phyloP scores from a whole-genome alignment of 2,113 vertebrate genomes.

The Hippolais icterina region DNA sequence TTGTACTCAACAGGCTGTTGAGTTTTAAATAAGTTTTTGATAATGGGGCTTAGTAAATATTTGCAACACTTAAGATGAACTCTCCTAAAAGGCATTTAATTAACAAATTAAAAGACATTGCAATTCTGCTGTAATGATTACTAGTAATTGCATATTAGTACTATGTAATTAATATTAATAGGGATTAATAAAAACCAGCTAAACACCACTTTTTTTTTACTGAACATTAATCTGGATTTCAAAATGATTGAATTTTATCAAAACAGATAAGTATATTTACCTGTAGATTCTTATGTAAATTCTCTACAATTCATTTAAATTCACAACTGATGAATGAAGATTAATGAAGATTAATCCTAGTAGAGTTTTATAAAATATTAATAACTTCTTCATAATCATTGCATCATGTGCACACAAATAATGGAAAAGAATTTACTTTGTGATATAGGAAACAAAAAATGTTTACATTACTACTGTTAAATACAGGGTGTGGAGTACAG shows the following conservation, averaged over 20 bases:
- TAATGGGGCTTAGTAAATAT: slow-evolving; percentile 18
- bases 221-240: background rate
- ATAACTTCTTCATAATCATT: background rate
- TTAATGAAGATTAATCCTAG: background rate
- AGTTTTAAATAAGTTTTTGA: background rate
- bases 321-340: background rate
- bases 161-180: slow-evolving; percentile 27
- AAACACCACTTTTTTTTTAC: background rate
- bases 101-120: slow-evolving; percentile 52
- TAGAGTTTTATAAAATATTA: background rate
- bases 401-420: background rate
- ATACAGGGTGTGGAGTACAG: background rate
- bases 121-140: slow-evolving; percentile 38
- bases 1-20: background rate
- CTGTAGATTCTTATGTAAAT: background rate
- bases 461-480: background rate
- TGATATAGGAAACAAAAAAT: background rate
- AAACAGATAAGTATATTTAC: slow-evolving; percentile 1
- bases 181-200: background rate
- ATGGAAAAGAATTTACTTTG: background rate
- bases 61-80: slow-evolving; percentile 11
- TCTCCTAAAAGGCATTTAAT: slow-evolving; percentile 31
- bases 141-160: slow-evolving; percentile 23
- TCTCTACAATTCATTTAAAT: background rate
- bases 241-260: slow-evolving; percentile 5